Base-by-base conservation (phyloP, 2,888 invertebrate species). In the Galeopsomyia nigrocyanea region DNA sequence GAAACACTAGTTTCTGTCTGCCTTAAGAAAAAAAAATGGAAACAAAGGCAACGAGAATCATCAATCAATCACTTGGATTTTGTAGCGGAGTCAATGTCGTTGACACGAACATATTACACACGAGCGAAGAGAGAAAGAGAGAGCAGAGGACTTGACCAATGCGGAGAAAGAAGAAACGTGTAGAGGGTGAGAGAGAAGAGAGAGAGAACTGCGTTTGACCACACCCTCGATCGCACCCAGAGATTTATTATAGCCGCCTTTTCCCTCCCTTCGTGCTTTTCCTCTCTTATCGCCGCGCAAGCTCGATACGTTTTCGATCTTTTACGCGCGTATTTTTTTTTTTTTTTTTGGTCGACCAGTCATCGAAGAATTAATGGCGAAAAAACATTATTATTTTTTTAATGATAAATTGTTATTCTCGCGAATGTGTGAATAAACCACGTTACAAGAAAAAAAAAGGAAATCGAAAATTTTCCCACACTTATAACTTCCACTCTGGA, bases 141-240 rank as follows among this genome's bases (percentile, higher is more conserved):
- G 13, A 56, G 68, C 3, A 22, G 26, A 53, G 1, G 17, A 57
- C 17, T 67, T 69, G 69, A 69, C 68, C 68, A 60, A 26, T 50
- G 56, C 21, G 17, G 31, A 50, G 66, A 58, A 19, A 31, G 19
- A 50, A 50, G 60, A 51, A 5, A 16, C 14, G 58, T 9, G 21
- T 5, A 50, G 19, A 31, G 71, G 64, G 58, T 6, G 22, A 50
- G 57, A 26, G 19, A 31, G 50, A 53, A 50, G 57, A 26, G 19
- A 31, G 50, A 53, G 39, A 63, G 55, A 31, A 78, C 80, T 83
- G 83, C 82, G 81, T 84, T 84, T 83, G 85, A 85, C 86, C 85
- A 85, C 85, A 85, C 85, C 84, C 85, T 84, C 84, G 82, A 82
- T 82, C 78, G 79, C 79, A 77, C 79, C 79, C 82, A 10, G 39